Conservation (phyloP, 2,113 vertebrate genomes). For the Pygoscelis antarcticus region DNA sequence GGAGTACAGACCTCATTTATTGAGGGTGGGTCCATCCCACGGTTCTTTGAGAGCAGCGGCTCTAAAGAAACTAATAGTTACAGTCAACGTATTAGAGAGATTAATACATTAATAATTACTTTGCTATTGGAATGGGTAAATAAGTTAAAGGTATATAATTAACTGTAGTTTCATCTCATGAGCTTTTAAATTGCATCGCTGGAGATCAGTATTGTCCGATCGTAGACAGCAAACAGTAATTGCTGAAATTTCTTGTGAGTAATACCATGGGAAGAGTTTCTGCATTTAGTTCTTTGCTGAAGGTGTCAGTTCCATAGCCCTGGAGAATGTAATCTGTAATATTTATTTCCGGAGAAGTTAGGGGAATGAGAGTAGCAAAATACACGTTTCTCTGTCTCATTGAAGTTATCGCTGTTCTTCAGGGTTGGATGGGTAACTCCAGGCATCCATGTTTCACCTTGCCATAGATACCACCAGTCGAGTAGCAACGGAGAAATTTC, state of each 20-base stretch:
- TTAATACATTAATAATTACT: slow-evolving; percentile 49
- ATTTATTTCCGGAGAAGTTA: background rate
- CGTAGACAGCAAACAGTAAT: slow-evolving; percentile 43
- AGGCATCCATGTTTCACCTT: background rate
- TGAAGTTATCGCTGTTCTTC: background rate
- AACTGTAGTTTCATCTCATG: slow-evolving; percentile 31
- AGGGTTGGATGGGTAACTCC: background rate
- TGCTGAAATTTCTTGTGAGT: slow-evolving; percentile 63
- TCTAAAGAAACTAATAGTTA: background rate
- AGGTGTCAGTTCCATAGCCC: slow-evolving; percentile 11
- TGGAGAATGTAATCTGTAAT: background rate
- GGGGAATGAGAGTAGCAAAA: background rate
- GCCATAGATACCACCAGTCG: background rate
- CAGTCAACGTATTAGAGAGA: background rate
- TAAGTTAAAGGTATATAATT: slow-evolving; percentile 59
- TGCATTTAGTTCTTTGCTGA: slow-evolving; percentile 47
- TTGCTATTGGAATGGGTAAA: slow-evolving; percentile 69
- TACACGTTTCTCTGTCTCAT: background rate
- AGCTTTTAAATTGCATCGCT: slow-evolving; percentile 50
- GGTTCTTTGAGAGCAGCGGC: background rate
- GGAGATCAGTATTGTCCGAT: slow-evolving; percentile 46
- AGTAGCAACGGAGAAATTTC: background rate
- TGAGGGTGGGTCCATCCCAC: background rate
- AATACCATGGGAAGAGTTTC: slow-evolving; percentile 48
- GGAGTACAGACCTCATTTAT: background rate